Evolutionary conservation across 1,140 invertebrate species (phyloP).

Genomic region (Drosophila kanapiae): DNA sequence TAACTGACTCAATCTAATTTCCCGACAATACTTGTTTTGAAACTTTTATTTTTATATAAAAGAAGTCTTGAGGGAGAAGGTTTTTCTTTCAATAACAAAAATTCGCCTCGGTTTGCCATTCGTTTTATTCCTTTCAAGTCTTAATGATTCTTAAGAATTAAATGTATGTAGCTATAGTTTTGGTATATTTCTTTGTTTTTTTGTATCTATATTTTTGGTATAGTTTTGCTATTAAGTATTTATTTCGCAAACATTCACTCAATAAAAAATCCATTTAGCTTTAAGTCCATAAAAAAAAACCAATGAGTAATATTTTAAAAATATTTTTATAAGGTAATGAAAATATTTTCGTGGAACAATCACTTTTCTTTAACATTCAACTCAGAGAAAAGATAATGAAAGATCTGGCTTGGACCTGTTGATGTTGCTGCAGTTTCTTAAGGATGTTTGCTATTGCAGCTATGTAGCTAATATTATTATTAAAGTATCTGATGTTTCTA

Average conservation of each 20-base stretch:
- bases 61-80: too few species aligned
- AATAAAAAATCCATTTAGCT: slow-evolving; percentile 5
- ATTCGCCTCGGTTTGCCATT: too few species aligned
- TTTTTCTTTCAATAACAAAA: too few species aligned
- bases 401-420: slow-evolving; percentile 1
- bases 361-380: neutral
- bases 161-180: too few species aligned
- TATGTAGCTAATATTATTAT: neutral
- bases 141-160: neutral
- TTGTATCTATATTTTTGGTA: neutral
- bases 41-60: neutral
- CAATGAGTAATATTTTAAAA: slow-evolving; percentile 11
- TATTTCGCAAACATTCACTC: neutral
- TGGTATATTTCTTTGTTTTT: too few species aligned
- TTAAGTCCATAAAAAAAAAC: neutral
- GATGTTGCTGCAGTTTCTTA: neutral
- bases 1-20: neutral
- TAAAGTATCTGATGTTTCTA: neutral
- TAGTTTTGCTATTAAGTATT: neutral
- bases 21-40: neutral
- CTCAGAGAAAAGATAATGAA: neutral
- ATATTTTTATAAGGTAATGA: neutral
- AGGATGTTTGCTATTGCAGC: neutral
- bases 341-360: neutral
- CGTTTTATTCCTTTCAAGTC: neutral